A percentile compares a stretch with the other conserved stretches of the same genome.
These are phyloP conservation scores for Synanthedon formicaeformis DNA, from an alignment of 2,888 invertebrate genomes.

Conservation along the genomic window DNA sequence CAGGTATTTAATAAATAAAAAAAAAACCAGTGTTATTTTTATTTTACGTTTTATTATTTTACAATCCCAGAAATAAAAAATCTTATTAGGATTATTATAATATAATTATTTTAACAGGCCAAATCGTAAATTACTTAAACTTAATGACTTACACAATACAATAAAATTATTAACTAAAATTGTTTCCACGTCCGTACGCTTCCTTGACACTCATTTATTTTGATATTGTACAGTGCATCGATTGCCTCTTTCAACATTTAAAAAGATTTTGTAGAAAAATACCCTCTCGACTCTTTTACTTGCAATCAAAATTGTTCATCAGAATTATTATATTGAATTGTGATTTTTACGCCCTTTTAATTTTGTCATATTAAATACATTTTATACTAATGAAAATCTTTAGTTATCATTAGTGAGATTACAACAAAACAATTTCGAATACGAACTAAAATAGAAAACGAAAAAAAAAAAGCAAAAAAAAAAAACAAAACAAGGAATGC, in stretches of 20 bases:
- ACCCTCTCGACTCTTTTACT: constrained; percentile 52
- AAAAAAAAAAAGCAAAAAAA: neutral
- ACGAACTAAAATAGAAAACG: neutral
- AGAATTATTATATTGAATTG: constrained; percentile 29
- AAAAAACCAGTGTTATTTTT: too few relatives aligned
- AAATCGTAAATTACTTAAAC: constrained; percentile 72
- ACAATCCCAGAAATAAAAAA: constrained; percentile 69
- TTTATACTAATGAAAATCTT: constrained; percentile 19
- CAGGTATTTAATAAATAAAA: too few relatives aligned
- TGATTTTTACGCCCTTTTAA: constrained; percentile 41
- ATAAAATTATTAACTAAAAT: constrained; percentile 71
- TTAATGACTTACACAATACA: constrained; percentile 70
- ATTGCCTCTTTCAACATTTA: constrained; percentile 52
- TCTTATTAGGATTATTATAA: constrained; percentile 68
- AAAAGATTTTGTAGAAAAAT: constrained; percentile 67
- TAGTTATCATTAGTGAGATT: constrained; percentile 60
- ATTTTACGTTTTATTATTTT: constrained; percentile 38
- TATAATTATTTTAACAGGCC: constrained; percentile 65
- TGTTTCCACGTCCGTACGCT: constrained; percentile 63
- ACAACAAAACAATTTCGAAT: constrained; percentile 10
- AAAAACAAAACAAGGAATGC: neutral
- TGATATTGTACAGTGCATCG: constrained; percentile 60
- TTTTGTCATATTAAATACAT: constrained; percentile 15
- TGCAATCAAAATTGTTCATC: constrained; percentile 47
- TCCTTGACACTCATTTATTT: constrained; percentile 25